Evolutionary conservation across 2,797 vertebrate genomes (phyloP).

Genomic region (Periophthalmus magnuspinnatus): DNA sequence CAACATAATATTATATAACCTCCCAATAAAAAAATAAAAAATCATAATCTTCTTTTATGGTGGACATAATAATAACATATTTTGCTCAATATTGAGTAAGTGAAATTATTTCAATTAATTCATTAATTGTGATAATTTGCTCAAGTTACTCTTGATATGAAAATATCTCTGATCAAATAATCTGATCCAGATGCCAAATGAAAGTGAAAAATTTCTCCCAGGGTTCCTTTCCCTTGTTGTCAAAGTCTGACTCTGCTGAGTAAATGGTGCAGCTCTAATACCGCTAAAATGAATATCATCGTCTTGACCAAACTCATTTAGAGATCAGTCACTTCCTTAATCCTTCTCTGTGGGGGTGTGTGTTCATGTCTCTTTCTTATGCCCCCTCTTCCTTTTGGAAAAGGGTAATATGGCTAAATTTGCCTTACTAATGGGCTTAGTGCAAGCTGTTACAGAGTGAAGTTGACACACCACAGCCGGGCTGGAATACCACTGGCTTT

Average conservation of each 20-base stretch:
- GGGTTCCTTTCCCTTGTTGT: constrained; percentile 45
- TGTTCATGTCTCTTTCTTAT: constrained; percentile 73
- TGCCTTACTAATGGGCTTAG: constrained; percentile 84
- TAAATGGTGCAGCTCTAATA: constrained; percentile 79
- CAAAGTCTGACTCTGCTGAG: constrained; percentile 67
- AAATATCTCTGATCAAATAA: background rate
- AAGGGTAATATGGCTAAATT: constrained; percentile 82
- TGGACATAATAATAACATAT: background rate
- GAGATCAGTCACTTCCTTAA: constrained; percentile 80
- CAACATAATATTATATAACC: background rate
- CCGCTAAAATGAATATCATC: constrained; percentile 82
- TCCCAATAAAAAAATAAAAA: background rate
- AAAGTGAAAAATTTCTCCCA: constrained; percentile 56
- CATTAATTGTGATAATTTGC: background rate
- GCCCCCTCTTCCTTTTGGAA: constrained; percentile 70
- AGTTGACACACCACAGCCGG: constrained; percentile 52
- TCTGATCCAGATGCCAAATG: constrained; percentile 18
- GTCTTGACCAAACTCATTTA: constrained; percentile 85
- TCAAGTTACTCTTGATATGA: constrained; percentile 1
- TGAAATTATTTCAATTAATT: background rate
- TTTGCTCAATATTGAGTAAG: background rate
- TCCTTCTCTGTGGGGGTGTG: constrained; percentile 63
- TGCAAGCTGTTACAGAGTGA: constrained; percentile 81
- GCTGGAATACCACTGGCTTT: constrained; percentile 55
- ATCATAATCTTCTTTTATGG: background rate